A percentile compares a stretch with the other conserved stretches of the same genome.
Evolutionary conservation across 1,140 invertebrate genomes (phyloP).

Genomic region (Cotesia vestalis): DNA sequence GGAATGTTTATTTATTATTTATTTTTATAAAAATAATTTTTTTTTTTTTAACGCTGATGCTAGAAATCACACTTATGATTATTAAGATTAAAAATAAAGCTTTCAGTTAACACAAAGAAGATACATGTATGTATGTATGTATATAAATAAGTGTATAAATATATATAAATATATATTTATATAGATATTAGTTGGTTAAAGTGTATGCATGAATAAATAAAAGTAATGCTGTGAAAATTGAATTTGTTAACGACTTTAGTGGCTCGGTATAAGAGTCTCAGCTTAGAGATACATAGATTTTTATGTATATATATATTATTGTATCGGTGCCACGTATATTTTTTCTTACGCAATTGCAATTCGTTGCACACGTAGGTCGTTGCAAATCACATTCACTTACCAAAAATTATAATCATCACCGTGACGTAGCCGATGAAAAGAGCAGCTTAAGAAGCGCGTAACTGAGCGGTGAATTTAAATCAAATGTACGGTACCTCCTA

Average conservation of each 20-base stretch:
- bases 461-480: conserved; percentile 23
- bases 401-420: too few species aligned
- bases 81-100: conserved; percentile 27
- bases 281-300: conserved; percentile 14
- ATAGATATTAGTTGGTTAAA: not conserved
- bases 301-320: too few species aligned
- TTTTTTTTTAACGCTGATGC: not conserved
- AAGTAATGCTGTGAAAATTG: conserved; percentile 23
- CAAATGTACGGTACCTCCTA: conserved; percentile 1
- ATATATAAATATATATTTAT: too few species aligned
- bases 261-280: conserved; percentile 5
- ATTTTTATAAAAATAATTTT: not conserved
- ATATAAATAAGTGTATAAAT: not conserved
- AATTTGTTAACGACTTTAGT: conserved; percentile 21
- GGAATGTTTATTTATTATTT: conserved; percentile 10
- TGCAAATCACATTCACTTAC: conserved; percentile 6
- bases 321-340: conserved; percentile 21
- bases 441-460: not conserved
- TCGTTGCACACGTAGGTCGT: conserved; percentile 23
- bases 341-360: conserved; percentile 26
- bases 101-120: not conserved
- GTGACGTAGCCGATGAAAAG: not conserved
- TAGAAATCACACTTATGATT: conserved; percentile 16
- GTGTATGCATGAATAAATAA: conserved; percentile 20
- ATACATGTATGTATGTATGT: not conserved